These are phyloP conservation scores for Pachyseris speciosa DNA, from an alignment of 64 coral and sea anemone genomes.

Conservation along the genomic window DNA sequence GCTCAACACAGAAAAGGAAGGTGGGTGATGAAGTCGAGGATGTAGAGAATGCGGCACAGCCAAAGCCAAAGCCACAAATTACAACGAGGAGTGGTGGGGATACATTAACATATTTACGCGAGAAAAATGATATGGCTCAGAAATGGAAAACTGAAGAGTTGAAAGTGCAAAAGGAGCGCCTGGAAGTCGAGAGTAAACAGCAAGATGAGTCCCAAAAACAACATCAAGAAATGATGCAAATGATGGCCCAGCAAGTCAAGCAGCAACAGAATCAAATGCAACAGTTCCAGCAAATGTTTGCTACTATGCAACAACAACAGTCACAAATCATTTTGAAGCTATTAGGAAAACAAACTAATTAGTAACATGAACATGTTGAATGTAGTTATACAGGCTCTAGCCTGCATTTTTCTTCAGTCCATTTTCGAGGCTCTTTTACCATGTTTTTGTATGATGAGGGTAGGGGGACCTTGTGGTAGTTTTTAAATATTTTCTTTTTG, in stretches of 20 bases:
- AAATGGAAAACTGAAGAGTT: constrained; percentile 8
- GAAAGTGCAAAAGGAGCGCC: background rate
- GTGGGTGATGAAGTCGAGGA: constrained; percentile 20
- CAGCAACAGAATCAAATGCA: constrained; percentile 38
- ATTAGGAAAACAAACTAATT: constrained; percentile 24
- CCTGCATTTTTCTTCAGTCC: background rate
- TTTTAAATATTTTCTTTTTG: background rate
- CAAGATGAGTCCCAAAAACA: constrained; percentile 8
- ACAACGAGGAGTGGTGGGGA: background rate
- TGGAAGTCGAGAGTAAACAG: background rate
- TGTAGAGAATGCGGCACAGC: background rate
- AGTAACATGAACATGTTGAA: background rate
- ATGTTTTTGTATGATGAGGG: background rate
- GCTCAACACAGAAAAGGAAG: background rate
- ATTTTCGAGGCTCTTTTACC: background rate
- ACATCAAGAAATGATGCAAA: constrained; percentile 11
- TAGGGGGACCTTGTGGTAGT: background rate
- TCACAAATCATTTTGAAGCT: constrained; percentile 9
- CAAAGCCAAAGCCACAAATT: background rate
- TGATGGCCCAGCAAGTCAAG: background rate
- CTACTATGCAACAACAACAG: constrained; percentile 28
- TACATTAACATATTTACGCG: background rate
- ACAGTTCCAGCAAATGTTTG: constrained; percentile 18
- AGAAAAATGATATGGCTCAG: background rate
- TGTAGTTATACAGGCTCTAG: background rate